These are phyloP conservation scores for Drosophila grimshawi DNA, from an alignment of 1,140 invertebrate species.

Conservation along the genomic window DNA sequence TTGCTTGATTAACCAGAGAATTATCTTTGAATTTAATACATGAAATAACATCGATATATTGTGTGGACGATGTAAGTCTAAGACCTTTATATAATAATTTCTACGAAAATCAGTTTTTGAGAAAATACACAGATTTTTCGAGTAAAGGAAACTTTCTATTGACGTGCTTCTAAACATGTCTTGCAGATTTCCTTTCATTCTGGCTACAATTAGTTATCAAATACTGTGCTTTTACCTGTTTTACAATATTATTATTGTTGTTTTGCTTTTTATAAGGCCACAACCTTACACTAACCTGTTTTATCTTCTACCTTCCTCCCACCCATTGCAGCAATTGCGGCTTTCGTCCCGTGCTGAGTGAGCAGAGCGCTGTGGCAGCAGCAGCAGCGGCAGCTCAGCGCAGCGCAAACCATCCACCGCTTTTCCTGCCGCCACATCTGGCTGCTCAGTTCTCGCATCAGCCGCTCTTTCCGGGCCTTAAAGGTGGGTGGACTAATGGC, in stretches of 20 bases:
- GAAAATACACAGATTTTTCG: too few relatives aligned
- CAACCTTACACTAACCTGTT: neutral
- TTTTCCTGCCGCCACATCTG: slow-evolving; percentile 93
- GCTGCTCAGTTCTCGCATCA: slow-evolving; percentile 92
- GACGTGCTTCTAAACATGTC: too few relatives aligned
- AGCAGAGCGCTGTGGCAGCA: slow-evolving; percentile 73
- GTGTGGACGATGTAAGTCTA: too few relatives aligned
- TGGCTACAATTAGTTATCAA: too few relatives aligned
- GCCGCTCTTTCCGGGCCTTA: slow-evolving; percentile 90
- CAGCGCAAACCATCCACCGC: slow-evolving; percentile 86
- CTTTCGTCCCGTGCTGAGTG: slow-evolving; percentile 87
- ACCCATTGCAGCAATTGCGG: slow-evolving; percentile 85
- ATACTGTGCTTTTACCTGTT: too few relatives aligned
- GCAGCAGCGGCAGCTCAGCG: slow-evolving; percentile 69
- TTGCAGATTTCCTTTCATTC: too few relatives aligned
- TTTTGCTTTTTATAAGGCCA: neutral
- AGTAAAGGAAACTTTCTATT: too few relatives aligned
- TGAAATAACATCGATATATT: too few relatives aligned
- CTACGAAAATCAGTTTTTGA: too few relatives aligned
- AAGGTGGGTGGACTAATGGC: slow-evolving; percentile 86
- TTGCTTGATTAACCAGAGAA: neutral
- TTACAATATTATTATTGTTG: too few relatives aligned
- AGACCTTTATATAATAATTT: too few relatives aligned
- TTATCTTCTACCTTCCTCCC: slow-evolving; percentile 3
- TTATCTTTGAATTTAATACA: too few relatives aligned